A percentile compares a stretch with the other conserved stretches of the same genome.
Conservation (phyloP, 2,888 invertebrate genomes). For the Luperina nickerlii region DNA sequence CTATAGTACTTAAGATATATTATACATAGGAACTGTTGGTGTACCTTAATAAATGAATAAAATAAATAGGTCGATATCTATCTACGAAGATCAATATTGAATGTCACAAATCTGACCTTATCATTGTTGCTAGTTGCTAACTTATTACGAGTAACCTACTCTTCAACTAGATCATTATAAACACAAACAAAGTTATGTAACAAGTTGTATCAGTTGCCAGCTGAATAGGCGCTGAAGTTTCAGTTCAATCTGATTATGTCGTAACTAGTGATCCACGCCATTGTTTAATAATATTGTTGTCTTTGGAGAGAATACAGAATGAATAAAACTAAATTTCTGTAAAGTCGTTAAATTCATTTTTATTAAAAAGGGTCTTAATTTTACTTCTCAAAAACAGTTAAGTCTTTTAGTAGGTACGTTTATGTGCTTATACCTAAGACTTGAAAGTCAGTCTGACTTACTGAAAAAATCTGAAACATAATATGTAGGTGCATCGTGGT, state of each 20-base stretch:
- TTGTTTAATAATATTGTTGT: constrained; percentile 5
- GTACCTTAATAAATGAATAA: too few species aligned
- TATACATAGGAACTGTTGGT: too few species aligned
- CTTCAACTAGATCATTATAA: constrained; percentile 25
- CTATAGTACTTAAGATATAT: too few species aligned
- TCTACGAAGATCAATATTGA: neutral
- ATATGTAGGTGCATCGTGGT: too few species aligned
- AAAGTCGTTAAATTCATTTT: neutral
- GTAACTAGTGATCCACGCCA: constrained; percentile 14
- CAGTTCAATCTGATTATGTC: constrained; percentile 18
- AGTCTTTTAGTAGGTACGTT: neutral
- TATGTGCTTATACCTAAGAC: neutral
- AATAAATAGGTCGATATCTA: too few species aligned
- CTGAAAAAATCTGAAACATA: neutral
- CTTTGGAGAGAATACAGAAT: neutral
- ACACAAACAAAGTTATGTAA: constrained; percentile 28
- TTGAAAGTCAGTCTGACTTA: neutral
- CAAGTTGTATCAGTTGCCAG: constrained; percentile 20
- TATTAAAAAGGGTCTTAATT: too few species aligned
- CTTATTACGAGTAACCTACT: constrained; percentile 1
- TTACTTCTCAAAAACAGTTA: neutral
- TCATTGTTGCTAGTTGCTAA: neutral
- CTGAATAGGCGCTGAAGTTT: constrained; percentile 21
- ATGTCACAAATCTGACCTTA: neutral
- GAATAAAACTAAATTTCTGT: neutral